These are phyloP conservation scores for Myopa tessellatipennis DNA, from an alignment of 2,888 invertebrate species.

Conservation along the genomic window DNA sequence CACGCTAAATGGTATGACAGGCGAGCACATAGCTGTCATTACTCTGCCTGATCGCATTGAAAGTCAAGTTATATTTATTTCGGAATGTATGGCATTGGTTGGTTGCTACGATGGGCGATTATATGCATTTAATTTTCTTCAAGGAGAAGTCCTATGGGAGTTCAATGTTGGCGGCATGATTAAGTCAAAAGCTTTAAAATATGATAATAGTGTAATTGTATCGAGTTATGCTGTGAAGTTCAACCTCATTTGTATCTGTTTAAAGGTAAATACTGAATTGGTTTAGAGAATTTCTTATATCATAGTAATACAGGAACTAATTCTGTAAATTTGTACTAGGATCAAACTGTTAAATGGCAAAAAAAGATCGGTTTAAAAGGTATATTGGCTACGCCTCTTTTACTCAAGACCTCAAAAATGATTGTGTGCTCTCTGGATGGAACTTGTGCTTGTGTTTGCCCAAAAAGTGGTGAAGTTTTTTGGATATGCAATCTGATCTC, in stretches of 20 bases:
- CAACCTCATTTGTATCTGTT: conserved; percentile 60
- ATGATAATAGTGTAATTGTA: conserved; percentile 72
- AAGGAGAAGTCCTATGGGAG: conserved; percentile 73
- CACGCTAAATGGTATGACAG: conserved; percentile 72
- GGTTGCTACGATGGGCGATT: conserved; percentile 83
- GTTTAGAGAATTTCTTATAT: not conserved
- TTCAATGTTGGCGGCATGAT: conserved; percentile 68
- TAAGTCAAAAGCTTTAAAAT: conserved; percentile 70
- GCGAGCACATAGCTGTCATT: conserved; percentile 69
- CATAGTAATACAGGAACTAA: not conserved
- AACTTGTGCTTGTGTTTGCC: conserved; percentile 68
- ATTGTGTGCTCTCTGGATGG: conserved; percentile 72
- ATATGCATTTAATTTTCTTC: conserved; percentile 73
- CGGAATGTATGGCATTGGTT: conserved; percentile 71
- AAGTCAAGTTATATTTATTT: conserved; percentile 72
- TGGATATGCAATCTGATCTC: conserved; percentile 70
- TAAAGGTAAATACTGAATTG: conserved; percentile 48
- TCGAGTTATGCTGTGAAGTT: conserved; percentile 68
- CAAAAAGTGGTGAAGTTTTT: conserved; percentile 67
- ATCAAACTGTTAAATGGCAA: conserved; percentile 53
- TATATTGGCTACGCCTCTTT: conserved; percentile 70
- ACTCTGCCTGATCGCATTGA: conserved; percentile 79
- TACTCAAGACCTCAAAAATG: conserved; percentile 56
- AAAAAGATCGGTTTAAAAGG: conserved; percentile 68
- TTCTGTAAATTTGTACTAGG: conserved; percentile 29